Evolutionary conservation across 2,113 vertebrate genomes (phyloP).

Genomic region (Syngnathoides biaculeatus): DNA sequence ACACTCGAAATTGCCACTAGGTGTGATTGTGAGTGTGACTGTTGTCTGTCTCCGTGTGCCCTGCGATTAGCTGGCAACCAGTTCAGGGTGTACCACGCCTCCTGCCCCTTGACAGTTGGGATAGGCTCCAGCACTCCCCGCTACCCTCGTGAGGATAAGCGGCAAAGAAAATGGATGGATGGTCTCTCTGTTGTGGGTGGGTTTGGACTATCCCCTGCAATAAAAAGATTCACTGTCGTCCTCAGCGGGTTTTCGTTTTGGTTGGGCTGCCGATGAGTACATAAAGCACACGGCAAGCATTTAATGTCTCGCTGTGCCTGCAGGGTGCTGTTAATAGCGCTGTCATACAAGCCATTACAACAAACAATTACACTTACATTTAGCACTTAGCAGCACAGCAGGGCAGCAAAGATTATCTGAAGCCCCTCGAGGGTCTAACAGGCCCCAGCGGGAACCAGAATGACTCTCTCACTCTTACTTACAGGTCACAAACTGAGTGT

Average conservation of each 20-base stretch:
- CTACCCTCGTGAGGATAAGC: too few species aligned
- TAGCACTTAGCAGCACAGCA: constrained; percentile 80
- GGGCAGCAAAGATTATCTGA: constrained; percentile 69
- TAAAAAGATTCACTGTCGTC: not conserved
- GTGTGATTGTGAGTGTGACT: too few species aligned
- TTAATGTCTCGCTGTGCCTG: constrained; percentile 77
- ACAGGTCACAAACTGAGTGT: constrained; percentile 7
- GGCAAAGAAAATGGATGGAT: too few species aligned
- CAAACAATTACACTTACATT: constrained; percentile 86
- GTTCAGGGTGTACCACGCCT: too few species aligned
- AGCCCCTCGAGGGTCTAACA: not conserved
- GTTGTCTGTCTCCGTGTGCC: too few species aligned
- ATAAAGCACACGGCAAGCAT: constrained; percentile 68
- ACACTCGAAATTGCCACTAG: too few species aligned
- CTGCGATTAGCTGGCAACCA: too few species aligned
- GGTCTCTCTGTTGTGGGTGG: too few species aligned
- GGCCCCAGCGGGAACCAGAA: not conserved
- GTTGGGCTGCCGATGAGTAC: constrained; percentile 33
- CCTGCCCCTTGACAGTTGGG: too few species aligned
- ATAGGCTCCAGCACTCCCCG: too few species aligned
- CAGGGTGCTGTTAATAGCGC: constrained; percentile 83
- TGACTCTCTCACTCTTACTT: constrained; percentile 13
- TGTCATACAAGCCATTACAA: constrained; percentile 86
- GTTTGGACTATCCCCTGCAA: too few species aligned
- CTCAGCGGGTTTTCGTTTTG: not conserved